A percentile compares a stretch with the other conserved stretches of the same genome.
Evolutionary conservation across 1,140 invertebrate species (phyloP).

Genomic region (Cydia fagiglandana): DNA sequence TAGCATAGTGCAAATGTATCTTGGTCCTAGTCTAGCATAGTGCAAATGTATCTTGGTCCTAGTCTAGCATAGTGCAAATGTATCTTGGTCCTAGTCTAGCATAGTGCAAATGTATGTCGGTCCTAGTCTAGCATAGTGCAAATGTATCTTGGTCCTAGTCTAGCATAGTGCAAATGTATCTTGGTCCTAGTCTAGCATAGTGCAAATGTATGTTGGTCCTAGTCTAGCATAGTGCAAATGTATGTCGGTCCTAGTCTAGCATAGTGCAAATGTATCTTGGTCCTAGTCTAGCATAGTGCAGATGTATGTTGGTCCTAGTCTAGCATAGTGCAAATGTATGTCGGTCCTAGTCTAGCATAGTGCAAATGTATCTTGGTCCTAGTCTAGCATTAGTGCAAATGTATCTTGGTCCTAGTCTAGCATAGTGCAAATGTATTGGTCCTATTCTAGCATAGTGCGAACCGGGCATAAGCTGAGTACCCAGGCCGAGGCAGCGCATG

Average conservation of each 20-base stretch:
- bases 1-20: background rate
- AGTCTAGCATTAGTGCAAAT: background rate
- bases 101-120: background rate
- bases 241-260: background rate
- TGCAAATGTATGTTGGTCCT: background rate
- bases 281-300: background rate
- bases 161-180: background rate
- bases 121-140: background rate
- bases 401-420: background rate
- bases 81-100: background rate
- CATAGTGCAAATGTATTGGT: background rate
- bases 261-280: background rate
- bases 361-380: background rate
- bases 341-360: background rate
- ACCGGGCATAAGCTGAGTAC: slow-evolving; percentile 78
- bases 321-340: background rate
- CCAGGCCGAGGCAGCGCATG: slow-evolving; percentile 90
- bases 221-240: background rate
- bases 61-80: background rate
- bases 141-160: background rate
- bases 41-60: background rate
- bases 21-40: background rate
- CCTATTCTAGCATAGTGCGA: background rate
- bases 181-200: background rate
- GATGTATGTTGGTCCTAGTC: background rate